Conservation (phyloP, 2,888 invertebrate species). For the Carterocephalus palaemon region DNA sequence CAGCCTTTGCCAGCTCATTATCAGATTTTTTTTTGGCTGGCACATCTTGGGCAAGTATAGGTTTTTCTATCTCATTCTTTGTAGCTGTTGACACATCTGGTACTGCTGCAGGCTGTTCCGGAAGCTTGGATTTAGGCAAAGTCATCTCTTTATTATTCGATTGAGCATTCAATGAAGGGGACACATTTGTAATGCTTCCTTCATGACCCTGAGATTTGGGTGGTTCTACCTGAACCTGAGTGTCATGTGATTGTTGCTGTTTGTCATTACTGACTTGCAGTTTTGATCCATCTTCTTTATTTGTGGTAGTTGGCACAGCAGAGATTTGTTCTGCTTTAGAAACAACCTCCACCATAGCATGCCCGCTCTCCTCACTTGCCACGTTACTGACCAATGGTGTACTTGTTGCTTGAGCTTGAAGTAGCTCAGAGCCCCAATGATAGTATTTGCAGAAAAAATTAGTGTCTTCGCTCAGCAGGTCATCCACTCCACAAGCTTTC, state of each 20-base stretch:
- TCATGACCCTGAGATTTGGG: too few relatives aligned
- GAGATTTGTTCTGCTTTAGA: background rate
- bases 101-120: background rate
- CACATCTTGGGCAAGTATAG: conserved; percentile 17
- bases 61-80: conserved; percentile 25
- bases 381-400: background rate
- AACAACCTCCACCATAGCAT: background rate
- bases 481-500: conserved; percentile 49
- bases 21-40: background rate
- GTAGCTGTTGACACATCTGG: conserved; percentile 4
- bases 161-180: too few relatives aligned
- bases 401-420: conserved; percentile 26
- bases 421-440: conserved; percentile 52
- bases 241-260: background rate
- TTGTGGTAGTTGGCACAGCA: conserved; percentile 1
- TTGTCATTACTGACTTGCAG: conserved; percentile 8
- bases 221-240: background rate
- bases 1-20: background rate
- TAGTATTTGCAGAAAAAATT: conserved; percentile 65
- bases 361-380: background rate
- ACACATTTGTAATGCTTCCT: too few relatives aligned
- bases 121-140: too few relatives aligned
- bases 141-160: too few relatives aligned
- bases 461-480: conserved; percentile 44
- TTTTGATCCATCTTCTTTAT: background rate